Conservation (phyloP, 2,888 invertebrate genomes). For the Acanthoscelides obtectus region DNA sequence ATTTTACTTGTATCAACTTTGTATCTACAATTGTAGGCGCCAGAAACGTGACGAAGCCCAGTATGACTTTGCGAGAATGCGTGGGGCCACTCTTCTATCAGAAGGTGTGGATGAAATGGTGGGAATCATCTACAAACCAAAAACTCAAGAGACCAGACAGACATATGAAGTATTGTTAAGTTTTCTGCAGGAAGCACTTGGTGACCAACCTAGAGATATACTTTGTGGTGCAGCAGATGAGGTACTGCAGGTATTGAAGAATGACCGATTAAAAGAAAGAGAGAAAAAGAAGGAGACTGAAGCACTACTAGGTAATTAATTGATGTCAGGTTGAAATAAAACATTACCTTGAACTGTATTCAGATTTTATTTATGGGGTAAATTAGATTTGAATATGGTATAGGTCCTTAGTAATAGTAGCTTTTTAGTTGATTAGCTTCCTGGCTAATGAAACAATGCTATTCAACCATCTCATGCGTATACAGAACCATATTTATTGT, state of each 20-base stretch:
- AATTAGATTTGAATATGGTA: too few species aligned
- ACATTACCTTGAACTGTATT: too few species aligned
- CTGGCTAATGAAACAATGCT: too few species aligned
- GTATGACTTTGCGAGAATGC: conserved; percentile 86
- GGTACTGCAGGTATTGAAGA: conserved; percentile 90
- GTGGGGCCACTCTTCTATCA: conserved; percentile 78
- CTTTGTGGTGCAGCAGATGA: conserved; percentile 99
- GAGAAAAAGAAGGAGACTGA: conserved; percentile 93
- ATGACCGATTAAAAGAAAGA: conserved; percentile 88
- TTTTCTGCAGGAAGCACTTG: conserved; percentile 94
- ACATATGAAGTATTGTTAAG: conserved; percentile 94
- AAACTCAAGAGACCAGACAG: conserved; percentile 96
- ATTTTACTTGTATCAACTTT: too few species aligned
- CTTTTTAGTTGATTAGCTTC: too few species aligned
- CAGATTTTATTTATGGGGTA: too few species aligned
- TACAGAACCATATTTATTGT: too few species aligned
- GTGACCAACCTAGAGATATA: conserved; percentile 95
- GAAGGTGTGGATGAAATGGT: conserved; percentile 91
- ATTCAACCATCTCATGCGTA: too few species aligned
- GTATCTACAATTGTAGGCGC: conserved; percentile 54
- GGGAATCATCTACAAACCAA: conserved; percentile 91
- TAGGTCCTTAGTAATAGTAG: too few species aligned
- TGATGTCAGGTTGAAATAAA: too few species aligned
- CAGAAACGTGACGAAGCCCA: conserved; percentile 90
- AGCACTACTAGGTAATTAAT: conserved; percentile 58